Evolutionary conservation across 2,888 invertebrate species (phyloP), one percentile per base, ranked within the genome.

Genomic region (Lycia hirtaria): DNA sequence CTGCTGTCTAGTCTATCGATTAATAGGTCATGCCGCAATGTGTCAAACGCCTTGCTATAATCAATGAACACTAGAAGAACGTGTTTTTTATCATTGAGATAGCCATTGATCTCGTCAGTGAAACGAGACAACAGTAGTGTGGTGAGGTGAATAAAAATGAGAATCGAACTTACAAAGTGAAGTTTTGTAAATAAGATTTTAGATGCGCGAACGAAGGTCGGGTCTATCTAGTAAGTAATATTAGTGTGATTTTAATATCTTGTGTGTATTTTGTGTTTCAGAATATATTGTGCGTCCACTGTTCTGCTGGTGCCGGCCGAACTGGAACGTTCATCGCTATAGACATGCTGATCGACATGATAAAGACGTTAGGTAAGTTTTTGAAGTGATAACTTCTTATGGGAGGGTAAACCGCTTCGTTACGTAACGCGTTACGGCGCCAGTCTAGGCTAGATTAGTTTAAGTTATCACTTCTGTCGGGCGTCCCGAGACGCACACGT

Each of bases 301-400:
- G 95, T 80, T 98, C 98, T 66, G 98, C 98, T 49, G 99, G 99
- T 55, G 99, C 99, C 71, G 99, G 99, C 22, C 94, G 99, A 71
- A 99, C 99, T 0, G 99, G 99, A 58, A 99, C 99, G 0, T 98
- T 99, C 83, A 99, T 99, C 75, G 98, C 98, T 19, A 96, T 99
- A 62, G 99, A 99, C 83, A 98, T 99, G 95, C 96, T 99, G 61
- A 93, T 99, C 67, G 98, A 98, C 87, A 97, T 98, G 92, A 96
- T 99, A 65, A 97, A 97, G 85, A 93, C 94, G 69, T 94, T 96
- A 78, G 98, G 91, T 91, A 69, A 86, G 80, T 33, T 1, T 7
- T 32, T 32, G n/a, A n/a, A n/a, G n/a, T n/a, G n/a, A n/a, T n/a
- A n/a, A n/a, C n/a, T n/a, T n/a, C n/a, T n/a, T n/a, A n/a, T n/a